phyloP scores from a whole-genome alignment of 2,113 vertebrate species.

The Salminus brasiliensis region DNA sequence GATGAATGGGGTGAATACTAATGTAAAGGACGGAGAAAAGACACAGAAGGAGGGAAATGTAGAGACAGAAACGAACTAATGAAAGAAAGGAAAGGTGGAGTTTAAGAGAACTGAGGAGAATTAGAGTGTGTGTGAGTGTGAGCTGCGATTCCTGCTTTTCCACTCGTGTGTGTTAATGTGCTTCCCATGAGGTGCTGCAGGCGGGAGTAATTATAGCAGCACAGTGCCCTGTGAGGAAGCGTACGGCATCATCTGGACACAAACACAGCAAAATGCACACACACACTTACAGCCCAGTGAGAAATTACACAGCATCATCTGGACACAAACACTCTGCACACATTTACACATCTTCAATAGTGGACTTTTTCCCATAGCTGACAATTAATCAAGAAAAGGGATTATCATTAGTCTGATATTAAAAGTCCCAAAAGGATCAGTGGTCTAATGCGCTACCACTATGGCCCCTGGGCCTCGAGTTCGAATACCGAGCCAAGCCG shows the following conservation, averaged over 20 bases:
- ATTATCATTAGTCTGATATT: too few relatives aligned
- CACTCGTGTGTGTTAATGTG: conserved; percentile 77
- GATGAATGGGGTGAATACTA: conserved; percentile 31
- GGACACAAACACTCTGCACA: conserved; percentile 12
- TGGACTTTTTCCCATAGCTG: too few relatives aligned
- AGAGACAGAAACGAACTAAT: background rate
- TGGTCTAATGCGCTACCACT: too few relatives aligned
- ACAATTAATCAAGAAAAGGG: too few relatives aligned
- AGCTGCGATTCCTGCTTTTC: conserved; percentile 58
- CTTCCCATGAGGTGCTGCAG: conserved; percentile 74
- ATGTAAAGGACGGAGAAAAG: background rate
- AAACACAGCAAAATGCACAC: conserved; percentile 45
- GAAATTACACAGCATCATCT: background rate
- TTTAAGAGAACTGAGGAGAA: background rate
- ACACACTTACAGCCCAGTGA: background rate
- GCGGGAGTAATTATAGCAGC: conserved; percentile 70
- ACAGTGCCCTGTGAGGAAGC: conserved; percentile 57
- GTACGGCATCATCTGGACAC: conserved; percentile 41
- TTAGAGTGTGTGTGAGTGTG: conserved; percentile 33
- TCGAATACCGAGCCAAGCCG: too few relatives aligned
- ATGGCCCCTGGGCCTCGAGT: too few relatives aligned
- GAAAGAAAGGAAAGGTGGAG: background rate
- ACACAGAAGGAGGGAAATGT: too few relatives aligned
- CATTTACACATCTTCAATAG: too few relatives aligned
- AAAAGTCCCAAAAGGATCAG: too few relatives aligned